Conservation (phyloP, 2,113 vertebrate genomes). For the Blennius ocellaris region DNA sequence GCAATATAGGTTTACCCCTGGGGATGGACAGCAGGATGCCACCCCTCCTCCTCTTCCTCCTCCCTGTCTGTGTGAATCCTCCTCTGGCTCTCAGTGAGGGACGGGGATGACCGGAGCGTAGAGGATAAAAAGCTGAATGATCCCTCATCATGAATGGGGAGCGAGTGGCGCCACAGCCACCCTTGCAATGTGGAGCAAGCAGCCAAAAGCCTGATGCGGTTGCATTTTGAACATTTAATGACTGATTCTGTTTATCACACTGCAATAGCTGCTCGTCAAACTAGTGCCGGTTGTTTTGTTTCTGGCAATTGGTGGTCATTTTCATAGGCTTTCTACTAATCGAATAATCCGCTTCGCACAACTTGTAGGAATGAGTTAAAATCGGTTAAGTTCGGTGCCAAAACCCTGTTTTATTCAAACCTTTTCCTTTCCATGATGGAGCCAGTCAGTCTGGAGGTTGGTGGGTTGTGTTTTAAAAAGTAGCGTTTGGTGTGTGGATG, state of each 20-base stretch:
- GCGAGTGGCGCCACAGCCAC: slow-evolving; percentile 31
- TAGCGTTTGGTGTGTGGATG: slow-evolving; percentile 39
- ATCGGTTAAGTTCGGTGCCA: slow-evolving; percentile 11
- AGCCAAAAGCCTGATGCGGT: background rate
- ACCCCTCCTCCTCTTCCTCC: slow-evolving; percentile 38
- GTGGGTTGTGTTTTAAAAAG: slow-evolving; percentile 27
- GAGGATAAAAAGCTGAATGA: slow-evolving; percentile 60
- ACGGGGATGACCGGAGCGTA: slow-evolving; percentile 24
- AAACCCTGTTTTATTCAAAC: slow-evolving; percentile 26
- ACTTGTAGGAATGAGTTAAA: slow-evolving; percentile 4
- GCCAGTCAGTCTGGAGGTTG: slow-evolving; percentile 2
- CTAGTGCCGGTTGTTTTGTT: background rate
- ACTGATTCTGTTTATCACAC: slow-evolving; percentile 1
- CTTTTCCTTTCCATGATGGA: background rate
- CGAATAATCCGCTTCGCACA: background rate
- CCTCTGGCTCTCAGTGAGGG: slow-evolving; percentile 37
- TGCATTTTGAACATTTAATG: slow-evolving; percentile 19
- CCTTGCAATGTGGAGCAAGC: slow-evolving; percentile 2
- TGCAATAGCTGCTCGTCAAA: background rate
- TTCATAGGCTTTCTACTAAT: background rate
- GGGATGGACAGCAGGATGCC: slow-evolving; percentile 74
- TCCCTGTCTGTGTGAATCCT: slow-evolving; percentile 40
- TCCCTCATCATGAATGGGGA: slow-evolving; percentile 12
- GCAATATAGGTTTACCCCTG: slow-evolving; percentile 70
- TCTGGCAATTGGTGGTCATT: background rate